These are phyloP conservation scores for Oncorhynchus masou DNA, from an alignment of 2,113 vertebrate species.

Conservation along the genomic window DNA sequence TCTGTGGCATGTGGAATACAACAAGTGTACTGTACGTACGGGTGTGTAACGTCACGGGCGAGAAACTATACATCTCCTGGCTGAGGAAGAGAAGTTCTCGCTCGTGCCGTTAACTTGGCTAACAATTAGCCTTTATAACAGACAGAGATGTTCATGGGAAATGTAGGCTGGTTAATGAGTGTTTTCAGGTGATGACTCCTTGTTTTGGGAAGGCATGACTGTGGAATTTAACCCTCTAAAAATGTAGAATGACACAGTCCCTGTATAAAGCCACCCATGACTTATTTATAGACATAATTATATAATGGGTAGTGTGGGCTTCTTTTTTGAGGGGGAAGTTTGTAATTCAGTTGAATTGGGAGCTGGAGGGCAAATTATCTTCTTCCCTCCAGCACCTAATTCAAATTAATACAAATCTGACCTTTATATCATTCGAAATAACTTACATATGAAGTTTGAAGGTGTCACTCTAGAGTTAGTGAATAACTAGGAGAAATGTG, in stretches of 20 bases:
- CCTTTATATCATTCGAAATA: slow-evolving; percentile 57
- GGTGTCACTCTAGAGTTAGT: slow-evolving; percentile 58
- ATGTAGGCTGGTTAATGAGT: slow-evolving; percentile 88
- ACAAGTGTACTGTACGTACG: slow-evolving; percentile 36
- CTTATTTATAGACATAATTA: too few relatives aligned
- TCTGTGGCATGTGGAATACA: slow-evolving; percentile 17
- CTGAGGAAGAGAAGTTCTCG: slow-evolving; percentile 35
- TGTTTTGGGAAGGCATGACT: slow-evolving; percentile 26
- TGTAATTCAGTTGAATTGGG: too few relatives aligned
- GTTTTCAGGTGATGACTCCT: slow-evolving; percentile 57
- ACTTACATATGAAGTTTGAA: slow-evolving; percentile 67
- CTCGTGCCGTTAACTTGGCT: slow-evolving; percentile 64
- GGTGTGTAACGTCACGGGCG: slow-evolving; percentile 37
- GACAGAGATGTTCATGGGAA: slow-evolving; percentile 82
- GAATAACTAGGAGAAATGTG: slow-evolving; percentile 49
- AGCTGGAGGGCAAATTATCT: neutral
- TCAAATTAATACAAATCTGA: slow-evolving; percentile 7
- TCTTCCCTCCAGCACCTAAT: neutral
- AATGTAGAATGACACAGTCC: slow-evolving; percentile 7
- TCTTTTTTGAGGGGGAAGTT: too few relatives aligned
- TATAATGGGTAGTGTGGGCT: too few relatives aligned
- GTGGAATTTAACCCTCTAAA: slow-evolving; percentile 19
- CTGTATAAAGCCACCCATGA: neutral
- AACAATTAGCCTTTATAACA: slow-evolving; percentile 81
- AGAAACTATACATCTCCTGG: slow-evolving; percentile 6